These are phyloP conservation scores for Brachyrhaphis roseni DNA, from an alignment of 2,797 vertebrate species.

Conservation along the genomic window DNA sequence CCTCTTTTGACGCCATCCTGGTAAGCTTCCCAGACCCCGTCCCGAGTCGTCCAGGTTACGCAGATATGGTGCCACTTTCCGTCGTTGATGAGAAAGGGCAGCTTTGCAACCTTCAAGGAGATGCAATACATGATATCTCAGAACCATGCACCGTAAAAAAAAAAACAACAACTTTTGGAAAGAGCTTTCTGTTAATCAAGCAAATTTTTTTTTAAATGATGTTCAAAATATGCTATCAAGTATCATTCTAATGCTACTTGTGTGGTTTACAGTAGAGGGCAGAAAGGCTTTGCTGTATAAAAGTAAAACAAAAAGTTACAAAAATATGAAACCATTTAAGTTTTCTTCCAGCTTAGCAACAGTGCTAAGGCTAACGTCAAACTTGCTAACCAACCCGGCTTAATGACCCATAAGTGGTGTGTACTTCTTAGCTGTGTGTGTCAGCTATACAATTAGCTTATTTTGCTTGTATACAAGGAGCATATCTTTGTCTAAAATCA, in stretches of 20 bases:
- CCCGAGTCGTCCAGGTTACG: conserved; percentile 94
- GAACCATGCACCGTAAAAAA: neutral
- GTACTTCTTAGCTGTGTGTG: neutral
- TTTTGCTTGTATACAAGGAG: neutral
- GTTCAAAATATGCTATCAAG: neutral
- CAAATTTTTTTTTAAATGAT: neutral
- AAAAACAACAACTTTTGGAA: neutral
- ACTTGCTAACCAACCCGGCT: neutral
- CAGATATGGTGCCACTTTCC: conserved; percentile 99
- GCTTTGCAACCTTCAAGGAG: conserved; percentile 88
- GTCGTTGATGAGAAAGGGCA: conserved; percentile 94
- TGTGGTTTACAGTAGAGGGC: neutral
- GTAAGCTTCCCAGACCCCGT: conserved; percentile 97
- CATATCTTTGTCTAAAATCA: neutral
- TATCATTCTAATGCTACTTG: neutral
- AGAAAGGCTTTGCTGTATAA: neutral
- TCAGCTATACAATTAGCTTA: neutral
- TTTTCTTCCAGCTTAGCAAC: neutral
- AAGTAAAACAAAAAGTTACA: neutral
- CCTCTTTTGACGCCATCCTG: conserved; percentile 93
- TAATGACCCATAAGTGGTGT: neutral
- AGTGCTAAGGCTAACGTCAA: neutral
- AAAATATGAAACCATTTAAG: no score
- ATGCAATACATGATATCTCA: neutral
- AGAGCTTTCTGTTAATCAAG: neutral